Conservation (phyloP, 2,113 vertebrate genomes). For the Macroglossus sobrinus region DNA sequence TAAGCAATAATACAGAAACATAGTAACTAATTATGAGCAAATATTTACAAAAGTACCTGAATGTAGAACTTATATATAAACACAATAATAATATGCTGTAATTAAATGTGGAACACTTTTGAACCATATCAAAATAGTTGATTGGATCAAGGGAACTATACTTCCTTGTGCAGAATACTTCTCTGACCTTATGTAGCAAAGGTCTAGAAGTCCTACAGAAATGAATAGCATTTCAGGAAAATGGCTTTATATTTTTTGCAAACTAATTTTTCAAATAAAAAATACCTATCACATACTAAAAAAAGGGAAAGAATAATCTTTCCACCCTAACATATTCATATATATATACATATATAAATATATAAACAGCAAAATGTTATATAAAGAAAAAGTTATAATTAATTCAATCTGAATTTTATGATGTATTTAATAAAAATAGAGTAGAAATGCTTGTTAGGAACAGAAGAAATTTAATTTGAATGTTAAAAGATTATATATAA, state of each 20-base stretch:
- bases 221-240: not conserved
- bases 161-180: not conserved
- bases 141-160: not conserved
- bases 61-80: not conserved
- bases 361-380: not conserved
- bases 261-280: constrained; percentile 1
- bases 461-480: constrained; percentile 10
- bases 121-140: not conserved
- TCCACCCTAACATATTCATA: not conserved
- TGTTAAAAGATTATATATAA: not conserved
- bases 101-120: not conserved
- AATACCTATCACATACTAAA: not conserved
- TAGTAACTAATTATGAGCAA: not conserved
- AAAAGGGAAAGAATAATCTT: not conserved
- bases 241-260: not conserved
- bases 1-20: not conserved
- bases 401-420: not conserved
- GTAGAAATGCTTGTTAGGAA: not conserved
- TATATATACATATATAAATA: not conserved
- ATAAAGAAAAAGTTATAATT: not conserved
- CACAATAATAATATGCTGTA: not conserved
- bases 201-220: not conserved
- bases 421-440: not conserved
- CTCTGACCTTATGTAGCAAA: not conserved
- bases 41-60: not conserved